Conservation (phyloP, 2,113 vertebrate species). For the Catagonus wagneri region DNA sequence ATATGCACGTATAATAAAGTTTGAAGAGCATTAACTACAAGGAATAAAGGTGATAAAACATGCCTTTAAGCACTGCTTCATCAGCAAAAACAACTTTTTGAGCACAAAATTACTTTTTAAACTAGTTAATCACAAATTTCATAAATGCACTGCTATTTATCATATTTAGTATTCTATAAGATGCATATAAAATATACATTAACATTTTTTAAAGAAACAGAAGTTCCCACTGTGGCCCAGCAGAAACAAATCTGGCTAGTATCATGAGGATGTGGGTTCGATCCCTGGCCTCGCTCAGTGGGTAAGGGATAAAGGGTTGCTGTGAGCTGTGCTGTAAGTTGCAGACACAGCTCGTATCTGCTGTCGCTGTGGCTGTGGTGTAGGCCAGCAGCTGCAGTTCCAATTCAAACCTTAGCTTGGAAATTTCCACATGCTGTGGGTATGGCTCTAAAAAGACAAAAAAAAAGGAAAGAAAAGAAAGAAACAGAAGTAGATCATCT, state of each 20-base stretch:
- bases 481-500: background rate
- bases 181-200: background rate
- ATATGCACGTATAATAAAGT: background rate
- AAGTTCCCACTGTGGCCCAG: no score
- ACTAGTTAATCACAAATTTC: constrained; percentile 25
- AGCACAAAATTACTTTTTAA: constrained; percentile 31
- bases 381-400: no score
- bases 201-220: background rate
- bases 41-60: background rate
- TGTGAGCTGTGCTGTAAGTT: no score
- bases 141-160: background rate
- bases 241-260: no score
- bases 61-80: background rate
- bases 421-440: no score
- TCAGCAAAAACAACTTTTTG: background rate
- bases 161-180: constrained; percentile 24
- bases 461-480: background rate
- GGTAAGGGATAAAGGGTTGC: no score
- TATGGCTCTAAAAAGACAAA: no score
- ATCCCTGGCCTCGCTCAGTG: no score
- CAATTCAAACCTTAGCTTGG: no score
- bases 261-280: no score
- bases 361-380: no score
- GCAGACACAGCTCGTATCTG: no score
- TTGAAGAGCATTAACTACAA: constrained; percentile 36